A percentile compares a stretch with the other conserved stretches of the same genome.
Evolutionary conservation across 2,797 vertebrate genomes (phyloP).

Genomic region (Brotula barbata): DNA sequence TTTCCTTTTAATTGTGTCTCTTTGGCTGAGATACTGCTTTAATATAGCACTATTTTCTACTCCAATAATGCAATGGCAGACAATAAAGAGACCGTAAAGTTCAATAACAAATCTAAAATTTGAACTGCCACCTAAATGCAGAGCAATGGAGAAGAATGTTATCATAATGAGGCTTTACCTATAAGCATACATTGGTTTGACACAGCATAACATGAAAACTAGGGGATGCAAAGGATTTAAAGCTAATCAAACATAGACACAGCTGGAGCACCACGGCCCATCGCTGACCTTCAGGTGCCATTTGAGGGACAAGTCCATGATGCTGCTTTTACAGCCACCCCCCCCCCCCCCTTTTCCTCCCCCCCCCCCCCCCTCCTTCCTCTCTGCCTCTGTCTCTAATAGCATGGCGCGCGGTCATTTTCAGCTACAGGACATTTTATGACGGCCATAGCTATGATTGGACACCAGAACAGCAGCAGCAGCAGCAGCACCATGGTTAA

Average conservation of each 20-base stretch:
- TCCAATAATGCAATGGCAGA: no score
- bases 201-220: constrained; percentile 2
- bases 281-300: constrained; percentile 69
- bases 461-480: constrained; percentile 38
- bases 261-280: constrained; percentile 35
- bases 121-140: constrained; percentile 3
- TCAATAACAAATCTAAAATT: constrained; percentile 21
- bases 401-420: constrained; percentile 66
- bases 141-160: background rate
- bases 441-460: constrained; percentile 64
- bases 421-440: constrained; percentile 72
- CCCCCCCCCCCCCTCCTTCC: constrained; percentile 13
- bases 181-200: background rate
- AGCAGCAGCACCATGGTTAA: constrained; percentile 36
- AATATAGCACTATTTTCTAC: no score
- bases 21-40: no score
- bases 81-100: constrained; percentile 23
- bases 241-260: constrained; percentile 22
- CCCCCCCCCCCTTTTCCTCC: constrained; percentile 24
- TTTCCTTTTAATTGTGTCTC: no score
- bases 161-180: background rate
- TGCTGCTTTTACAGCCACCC: constrained; percentile 70
- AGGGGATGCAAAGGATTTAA: constrained; percentile 9
- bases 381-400: constrained; percentile 58
- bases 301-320: constrained; percentile 62